phyloP scores from a whole-genome alignment of 1,140 invertebrate genomes.

The Camponotus vicinus region DNA sequence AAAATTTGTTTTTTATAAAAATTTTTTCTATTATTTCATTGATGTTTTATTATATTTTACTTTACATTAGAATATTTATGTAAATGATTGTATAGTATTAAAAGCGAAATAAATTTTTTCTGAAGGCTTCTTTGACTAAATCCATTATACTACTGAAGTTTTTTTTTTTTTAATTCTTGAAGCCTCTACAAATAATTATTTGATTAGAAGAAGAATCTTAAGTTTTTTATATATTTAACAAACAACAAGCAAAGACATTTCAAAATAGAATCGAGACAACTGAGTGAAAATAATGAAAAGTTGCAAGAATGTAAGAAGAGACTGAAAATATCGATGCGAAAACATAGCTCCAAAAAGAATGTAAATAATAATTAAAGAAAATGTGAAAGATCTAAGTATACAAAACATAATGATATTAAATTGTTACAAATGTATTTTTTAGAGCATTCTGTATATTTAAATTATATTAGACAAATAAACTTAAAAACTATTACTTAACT shows the following conservation, averaged over 20 bases:
- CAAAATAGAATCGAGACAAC: not conserved
- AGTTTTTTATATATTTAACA: not conserved
- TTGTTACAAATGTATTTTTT: not conserved
- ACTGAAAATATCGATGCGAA: not conserved
- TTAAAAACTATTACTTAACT: not conserved
- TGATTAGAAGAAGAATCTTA: not conserved
- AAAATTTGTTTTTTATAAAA: not conserved
- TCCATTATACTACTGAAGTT: not conserved
- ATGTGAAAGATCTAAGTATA: not conserved
- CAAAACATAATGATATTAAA: not conserved
- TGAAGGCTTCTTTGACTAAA: not conserved
- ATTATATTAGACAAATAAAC: not conserved
- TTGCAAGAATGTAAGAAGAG: conserved; percentile 15
- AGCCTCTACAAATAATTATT: not conserved
- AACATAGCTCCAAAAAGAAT: not conserved
- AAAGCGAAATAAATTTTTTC: conserved; percentile 25
- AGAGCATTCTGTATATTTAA: not conserved
- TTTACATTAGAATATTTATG: not conserved
- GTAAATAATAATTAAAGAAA: not conserved
- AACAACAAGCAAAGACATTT: not conserved
- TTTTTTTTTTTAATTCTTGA: not conserved
- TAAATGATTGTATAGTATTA: conserved; percentile 11
- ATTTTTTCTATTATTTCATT: not conserved
- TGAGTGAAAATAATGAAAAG: not conserved
- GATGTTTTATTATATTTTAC: not conserved